These are phyloP conservation scores for Casuarius casuarius DNA, from an alignment of 2,113 vertebrate species.

Conservation along the genomic window DNA sequence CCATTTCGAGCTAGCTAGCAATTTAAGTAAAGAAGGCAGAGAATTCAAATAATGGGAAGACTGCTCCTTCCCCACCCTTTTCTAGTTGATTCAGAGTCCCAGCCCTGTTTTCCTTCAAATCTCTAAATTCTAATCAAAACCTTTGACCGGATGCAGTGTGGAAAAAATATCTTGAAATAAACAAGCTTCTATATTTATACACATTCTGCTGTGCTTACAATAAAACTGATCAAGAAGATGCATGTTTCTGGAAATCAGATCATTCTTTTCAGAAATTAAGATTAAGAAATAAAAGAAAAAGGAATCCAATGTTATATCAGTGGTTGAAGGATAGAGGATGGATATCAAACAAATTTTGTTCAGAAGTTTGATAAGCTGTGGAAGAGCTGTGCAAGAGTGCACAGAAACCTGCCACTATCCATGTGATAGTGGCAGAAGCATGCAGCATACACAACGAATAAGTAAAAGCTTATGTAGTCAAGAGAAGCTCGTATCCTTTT, in stretches of 20 bases:
- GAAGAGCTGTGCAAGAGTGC: background rate
- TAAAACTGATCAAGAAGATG: background rate
- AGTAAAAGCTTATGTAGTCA: background rate
- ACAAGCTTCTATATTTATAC: constrained; percentile 25
- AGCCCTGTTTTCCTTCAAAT: background rate
- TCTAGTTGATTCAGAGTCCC: background rate
- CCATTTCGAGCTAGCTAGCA: background rate
- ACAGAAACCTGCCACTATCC: background rate
- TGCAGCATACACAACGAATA: background rate
- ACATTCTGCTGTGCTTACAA: background rate
- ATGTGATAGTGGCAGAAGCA: background rate
- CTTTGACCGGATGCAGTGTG: background rate
- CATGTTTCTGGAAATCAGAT: background rate
- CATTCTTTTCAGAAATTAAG: background rate
- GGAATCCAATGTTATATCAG: background rate
- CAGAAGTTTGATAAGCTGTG: background rate
- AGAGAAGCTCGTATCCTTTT: background rate
- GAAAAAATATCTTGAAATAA: constrained; percentile 38
- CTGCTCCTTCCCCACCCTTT: background rate
- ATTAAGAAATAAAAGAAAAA: background rate
- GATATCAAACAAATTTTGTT: background rate
- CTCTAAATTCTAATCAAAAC: background rate
- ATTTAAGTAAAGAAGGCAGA: background rate
- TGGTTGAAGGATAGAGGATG: background rate
- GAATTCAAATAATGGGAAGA: constrained; percentile 1